These are phyloP conservation scores for Hippocampus barbouri DNA, from an alignment of 2,113 vertebrate species.

Conservation along the genomic window DNA sequence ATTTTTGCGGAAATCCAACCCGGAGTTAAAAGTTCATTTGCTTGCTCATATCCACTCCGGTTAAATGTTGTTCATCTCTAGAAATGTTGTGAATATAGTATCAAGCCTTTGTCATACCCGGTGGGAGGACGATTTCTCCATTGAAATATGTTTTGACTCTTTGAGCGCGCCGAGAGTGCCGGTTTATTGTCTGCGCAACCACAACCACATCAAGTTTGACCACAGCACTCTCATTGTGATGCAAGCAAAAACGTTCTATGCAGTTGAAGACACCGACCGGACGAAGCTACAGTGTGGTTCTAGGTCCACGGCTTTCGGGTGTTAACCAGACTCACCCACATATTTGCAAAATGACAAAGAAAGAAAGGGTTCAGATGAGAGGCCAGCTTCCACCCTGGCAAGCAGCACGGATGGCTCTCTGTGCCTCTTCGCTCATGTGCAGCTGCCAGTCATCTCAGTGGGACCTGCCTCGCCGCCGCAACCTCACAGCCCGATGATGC, in stretches of 20 bases:
- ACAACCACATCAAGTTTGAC: constrained; percentile 12
- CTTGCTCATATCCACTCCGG: neutral
- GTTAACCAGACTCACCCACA: constrained; percentile 77
- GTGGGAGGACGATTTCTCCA: neutral
- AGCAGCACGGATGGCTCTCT: constrained; percentile 41
- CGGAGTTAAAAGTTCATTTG: neutral
- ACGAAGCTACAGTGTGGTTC: constrained; percentile 56
- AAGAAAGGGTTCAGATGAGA: constrained; percentile 55
- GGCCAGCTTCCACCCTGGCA: constrained; percentile 41
- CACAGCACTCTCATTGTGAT: constrained; percentile 14
- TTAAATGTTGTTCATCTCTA: neutral
- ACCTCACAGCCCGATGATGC: constrained; percentile 28
- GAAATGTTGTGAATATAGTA: neutral
- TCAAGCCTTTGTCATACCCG: neutral
- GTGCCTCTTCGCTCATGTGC: constrained; percentile 33
- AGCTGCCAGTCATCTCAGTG: constrained; percentile 32
- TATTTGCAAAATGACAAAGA: constrained; percentile 73
- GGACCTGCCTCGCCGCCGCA: constrained; percentile 37
- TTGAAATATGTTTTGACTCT: neutral
- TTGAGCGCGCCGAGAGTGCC: constrained; percentile 7
- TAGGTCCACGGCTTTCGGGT: constrained; percentile 66
- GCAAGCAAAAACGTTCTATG: constrained; percentile 14
- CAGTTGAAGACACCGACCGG: constrained; percentile 22
- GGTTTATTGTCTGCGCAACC: constrained; percentile 19
- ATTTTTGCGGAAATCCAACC: neutral